A percentile compares a stretch with the other conserved stretches of the same genome.
phyloP scores from a whole-genome alignment of 1,140 invertebrate species.

The Apocrypta bakeri region DNA sequence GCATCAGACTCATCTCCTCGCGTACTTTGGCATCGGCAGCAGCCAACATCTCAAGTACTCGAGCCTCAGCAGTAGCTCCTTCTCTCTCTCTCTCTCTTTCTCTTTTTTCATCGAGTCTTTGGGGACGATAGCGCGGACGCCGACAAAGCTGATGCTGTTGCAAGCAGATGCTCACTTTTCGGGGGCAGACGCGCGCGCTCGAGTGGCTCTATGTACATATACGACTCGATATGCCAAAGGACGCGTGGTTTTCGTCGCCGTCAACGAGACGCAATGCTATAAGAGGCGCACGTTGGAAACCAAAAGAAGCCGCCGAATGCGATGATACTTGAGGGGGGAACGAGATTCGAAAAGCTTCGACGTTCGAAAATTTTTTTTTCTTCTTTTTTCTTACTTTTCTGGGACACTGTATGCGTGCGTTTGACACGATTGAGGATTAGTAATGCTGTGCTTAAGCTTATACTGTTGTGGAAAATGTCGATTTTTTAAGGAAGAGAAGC shows the following conservation, averaged over 20 bases:
- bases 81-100: background rate
- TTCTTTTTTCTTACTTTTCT: too few relatives aligned
- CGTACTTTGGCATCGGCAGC: background rate
- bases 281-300: background rate
- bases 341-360: too few relatives aligned
- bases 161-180: slow-evolving; percentile 45
- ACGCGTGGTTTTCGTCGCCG: slow-evolving; percentile 34
- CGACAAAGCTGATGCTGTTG: slow-evolving; percentile 12
- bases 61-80: background rate
- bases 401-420: too few relatives aligned
- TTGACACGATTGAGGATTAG: too few relatives aligned
- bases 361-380: too few relatives aligned
- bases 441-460: too few relatives aligned
- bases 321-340: too few relatives aligned
- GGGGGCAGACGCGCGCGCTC: background rate
- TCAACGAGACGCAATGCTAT: background rate
- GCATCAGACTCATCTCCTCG: too few relatives aligned
- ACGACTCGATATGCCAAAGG: background rate
- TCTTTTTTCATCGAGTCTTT: background rate
- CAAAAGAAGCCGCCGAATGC: background rate
- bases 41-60: background rate
- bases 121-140: background rate
- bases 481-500: too few relatives aligned
- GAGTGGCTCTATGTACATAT: background rate
- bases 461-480: too few relatives aligned